Percentiles rank a stretch among this genome's conserved stretches.
phyloP scores from a whole-genome alignment of 2,888 invertebrate genomes.

The Trichogramma evanescens region DNA sequence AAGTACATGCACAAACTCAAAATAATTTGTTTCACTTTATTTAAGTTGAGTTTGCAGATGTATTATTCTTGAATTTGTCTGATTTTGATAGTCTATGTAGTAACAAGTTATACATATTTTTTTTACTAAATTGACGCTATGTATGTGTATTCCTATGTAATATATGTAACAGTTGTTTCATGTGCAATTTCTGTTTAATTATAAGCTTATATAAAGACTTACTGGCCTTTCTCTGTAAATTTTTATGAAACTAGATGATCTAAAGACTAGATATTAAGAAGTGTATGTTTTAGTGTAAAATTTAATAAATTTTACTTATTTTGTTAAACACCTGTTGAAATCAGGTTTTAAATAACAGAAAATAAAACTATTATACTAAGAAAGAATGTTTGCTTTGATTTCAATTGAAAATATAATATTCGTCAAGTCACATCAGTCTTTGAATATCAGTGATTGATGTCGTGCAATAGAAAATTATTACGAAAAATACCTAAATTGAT shows the following conservation, averaged over 20 bases:
- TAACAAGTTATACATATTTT: slow-evolving; percentile 18
- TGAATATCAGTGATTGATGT: background rate
- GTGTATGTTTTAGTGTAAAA: slow-evolving; percentile 5
- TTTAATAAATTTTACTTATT: slow-evolving; percentile 14
- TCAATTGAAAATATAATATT: background rate
- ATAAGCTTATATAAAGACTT: slow-evolving; percentile 6
- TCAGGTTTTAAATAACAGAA: slow-evolving; percentile 18
- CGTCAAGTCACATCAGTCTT: background rate
- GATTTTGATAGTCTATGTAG: slow-evolving; percentile 14
- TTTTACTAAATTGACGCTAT: slow-evolving; percentile 9
- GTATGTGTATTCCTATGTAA: slow-evolving; percentile 10
- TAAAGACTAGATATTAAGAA: slow-evolving; percentile 9
- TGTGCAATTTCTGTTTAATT: slow-evolving; percentile 16
- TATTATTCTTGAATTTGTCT: slow-evolving; percentile 15
- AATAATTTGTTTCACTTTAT: slow-evolving; percentile 7
- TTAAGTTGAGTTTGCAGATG: slow-evolving; percentile 1
- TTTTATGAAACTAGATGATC: slow-evolving; percentile 18
- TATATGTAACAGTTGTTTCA: slow-evolving; percentile 10
- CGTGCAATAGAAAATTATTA: background rate
- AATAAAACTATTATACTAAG: slow-evolving; percentile 20
- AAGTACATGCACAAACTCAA: slow-evolving; percentile 4
- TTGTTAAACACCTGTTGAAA: slow-evolving; percentile 21
- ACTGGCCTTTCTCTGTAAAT: slow-evolving; percentile 16
- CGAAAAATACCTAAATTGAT: background rate
- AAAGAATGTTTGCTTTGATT: background rate